Conservation (phyloP, 2,888 invertebrate genomes). For the Aphrophora alni region DNA sequence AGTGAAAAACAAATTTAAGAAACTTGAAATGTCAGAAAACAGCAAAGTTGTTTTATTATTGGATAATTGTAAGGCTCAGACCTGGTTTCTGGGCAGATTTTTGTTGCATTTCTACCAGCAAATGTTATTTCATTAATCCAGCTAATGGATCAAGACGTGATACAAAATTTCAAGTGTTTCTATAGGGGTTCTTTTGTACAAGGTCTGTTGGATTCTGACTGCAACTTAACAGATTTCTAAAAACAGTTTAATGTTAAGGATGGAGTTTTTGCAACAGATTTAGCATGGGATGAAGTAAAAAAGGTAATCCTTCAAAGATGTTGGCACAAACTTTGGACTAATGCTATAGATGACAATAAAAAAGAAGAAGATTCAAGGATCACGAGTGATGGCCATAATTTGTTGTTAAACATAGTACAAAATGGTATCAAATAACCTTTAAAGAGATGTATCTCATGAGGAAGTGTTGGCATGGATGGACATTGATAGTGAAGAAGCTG, state of each 20-base stretch:
- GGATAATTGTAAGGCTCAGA: slow-evolving; percentile 15
- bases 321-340: too few species aligned
- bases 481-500: too few species aligned
- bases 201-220: slow-evolving; percentile 2
- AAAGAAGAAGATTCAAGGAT: too few species aligned
- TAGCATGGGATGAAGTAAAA: not conserved
- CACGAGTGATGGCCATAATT: too few species aligned
- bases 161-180: slow-evolving; percentile 19
- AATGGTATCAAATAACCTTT: too few species aligned
- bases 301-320: not conserved
- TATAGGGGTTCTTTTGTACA: slow-evolving; percentile 10
- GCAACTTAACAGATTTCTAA: not conserved
- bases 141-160: slow-evolving; percentile 18
- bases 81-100: slow-evolving; percentile 3
- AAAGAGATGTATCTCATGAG: too few species aligned
- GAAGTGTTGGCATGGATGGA: too few species aligned
- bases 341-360: too few species aligned
- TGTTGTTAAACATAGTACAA: too few species aligned
- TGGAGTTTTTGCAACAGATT: slow-evolving; percentile 12
- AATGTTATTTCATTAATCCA: slow-evolving; percentile 21
- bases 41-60: slow-evolving; percentile 16
- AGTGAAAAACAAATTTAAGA: slow-evolving; percentile 14
- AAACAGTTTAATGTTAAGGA: slow-evolving; percentile 20
- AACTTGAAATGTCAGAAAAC: not conserved
- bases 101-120: not conserved